Percentiles rank a stretch among this genome's conserved stretches.
phyloP scores from a whole-genome alignment of 2,888 invertebrate genomes.

The Cosmia trapezina region DNA sequence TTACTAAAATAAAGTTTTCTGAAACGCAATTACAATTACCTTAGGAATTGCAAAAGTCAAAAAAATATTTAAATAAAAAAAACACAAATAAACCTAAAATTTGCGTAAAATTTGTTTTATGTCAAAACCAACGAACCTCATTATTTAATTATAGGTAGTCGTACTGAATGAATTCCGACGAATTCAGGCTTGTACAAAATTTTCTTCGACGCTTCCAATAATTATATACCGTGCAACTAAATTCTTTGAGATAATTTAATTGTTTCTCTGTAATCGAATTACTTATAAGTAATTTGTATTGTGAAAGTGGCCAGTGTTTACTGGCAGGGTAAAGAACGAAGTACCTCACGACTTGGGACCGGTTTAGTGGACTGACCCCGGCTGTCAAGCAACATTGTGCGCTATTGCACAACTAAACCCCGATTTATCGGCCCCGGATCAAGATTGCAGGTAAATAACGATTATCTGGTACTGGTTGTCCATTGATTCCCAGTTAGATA shows the following conservation, averaged over 20 bases:
- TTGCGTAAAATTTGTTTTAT: constrained; percentile 19
- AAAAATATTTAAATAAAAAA: neutral
- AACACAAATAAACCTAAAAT: constrained; percentile 1
- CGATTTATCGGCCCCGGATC: constrained; percentile 57
- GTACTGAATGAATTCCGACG: constrained; percentile 8
- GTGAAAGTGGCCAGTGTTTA: constrained; percentile 65
- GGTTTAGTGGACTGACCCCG: constrained; percentile 69
- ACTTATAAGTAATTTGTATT: constrained; percentile 54
- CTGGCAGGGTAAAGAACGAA: constrained; percentile 58
- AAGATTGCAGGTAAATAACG: constrained; percentile 56
- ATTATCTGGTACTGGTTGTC: constrained; percentile 47
- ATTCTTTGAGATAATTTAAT: constrained; percentile 35
- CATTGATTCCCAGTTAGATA: constrained; percentile 45
- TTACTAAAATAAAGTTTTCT: neutral
- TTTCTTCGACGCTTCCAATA: constrained; percentile 11
- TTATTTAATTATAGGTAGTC: neutral
- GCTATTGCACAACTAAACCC: constrained; percentile 66
- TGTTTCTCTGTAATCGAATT: constrained; percentile 48
- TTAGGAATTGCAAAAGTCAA: neutral
- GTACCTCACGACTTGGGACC: constrained; percentile 58
- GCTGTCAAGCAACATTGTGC: constrained; percentile 60
- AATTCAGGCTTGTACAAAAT: constrained; percentile 2
- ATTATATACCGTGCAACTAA: constrained; percentile 7
- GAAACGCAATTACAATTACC: constrained; percentile 1
- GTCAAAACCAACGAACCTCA: constrained; percentile 17